Evolutionary conservation across 2,888 invertebrate genomes (phyloP).

Genomic region (Achlya flavicornis): DNA sequence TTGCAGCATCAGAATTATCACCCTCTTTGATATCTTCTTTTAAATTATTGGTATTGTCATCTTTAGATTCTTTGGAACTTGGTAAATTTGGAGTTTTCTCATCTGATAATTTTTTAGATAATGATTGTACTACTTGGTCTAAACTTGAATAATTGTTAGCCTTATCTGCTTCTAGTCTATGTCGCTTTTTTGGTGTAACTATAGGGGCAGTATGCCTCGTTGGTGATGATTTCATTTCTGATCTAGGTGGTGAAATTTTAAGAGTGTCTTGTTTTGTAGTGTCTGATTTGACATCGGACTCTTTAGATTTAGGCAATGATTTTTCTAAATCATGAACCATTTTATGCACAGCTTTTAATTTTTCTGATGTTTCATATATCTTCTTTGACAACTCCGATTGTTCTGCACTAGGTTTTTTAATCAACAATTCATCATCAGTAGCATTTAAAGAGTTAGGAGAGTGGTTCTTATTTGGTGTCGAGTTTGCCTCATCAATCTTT

Average conservation of each 20-base stretch:
- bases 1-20: slow-evolving; percentile 43
- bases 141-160: slow-evolving; percentile 66
- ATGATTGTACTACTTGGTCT: slow-evolving; percentile 77
- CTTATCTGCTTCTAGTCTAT: slow-evolving; percentile 86
- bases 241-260: slow-evolving; percentile 67
- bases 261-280: slow-evolving; percentile 57
- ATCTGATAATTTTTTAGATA: slow-evolving; percentile 77
- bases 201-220: slow-evolving; percentile 73
- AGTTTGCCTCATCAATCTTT: slow-evolving; percentile 51
- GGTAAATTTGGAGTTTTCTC: slow-evolving; percentile 55
- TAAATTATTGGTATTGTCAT: slow-evolving; percentile 61
- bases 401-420: slow-evolving; percentile 69
- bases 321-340: slow-evolving; percentile 78
- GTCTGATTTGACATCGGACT: slow-evolving; percentile 62
- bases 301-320: slow-evolving; percentile 72
- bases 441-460: slow-evolving; percentile 47
- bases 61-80: slow-evolving; percentile 58
- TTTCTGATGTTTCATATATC: slow-evolving; percentile 79
- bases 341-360: slow-evolving; percentile 78
- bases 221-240: slow-evolving; percentile 67
- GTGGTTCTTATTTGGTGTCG: slow-evolving; percentile 46
- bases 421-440: slow-evolving; percentile 64
- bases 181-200: slow-evolving; percentile 90
- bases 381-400: slow-evolving; percentile 79
- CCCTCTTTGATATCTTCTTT: slow-evolving; percentile 58